These are phyloP conservation scores for Megatriorchis doriae DNA, from an alignment of 2,113 vertebrate species.

Conservation along the genomic window DNA sequence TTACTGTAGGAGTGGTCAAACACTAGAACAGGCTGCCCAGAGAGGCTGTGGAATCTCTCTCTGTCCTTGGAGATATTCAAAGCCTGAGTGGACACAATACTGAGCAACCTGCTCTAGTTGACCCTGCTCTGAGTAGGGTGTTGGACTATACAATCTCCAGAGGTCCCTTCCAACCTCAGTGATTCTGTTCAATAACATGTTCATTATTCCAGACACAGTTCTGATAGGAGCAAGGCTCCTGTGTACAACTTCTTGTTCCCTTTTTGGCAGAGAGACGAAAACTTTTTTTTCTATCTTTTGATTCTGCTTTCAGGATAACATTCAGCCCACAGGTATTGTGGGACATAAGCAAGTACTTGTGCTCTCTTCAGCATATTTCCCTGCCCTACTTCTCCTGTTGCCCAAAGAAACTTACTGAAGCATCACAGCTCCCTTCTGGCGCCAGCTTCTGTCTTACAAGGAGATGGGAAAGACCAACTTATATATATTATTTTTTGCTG, in stretches of 20 bases:
- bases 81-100: background rate
- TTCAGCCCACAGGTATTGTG: background rate
- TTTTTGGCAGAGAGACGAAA: background rate
- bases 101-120: background rate
- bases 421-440: background rate
- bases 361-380: background rate
- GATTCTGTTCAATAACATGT: background rate
- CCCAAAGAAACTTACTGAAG: background rate
- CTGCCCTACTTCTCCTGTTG: background rate
- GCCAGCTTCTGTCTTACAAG: background rate
- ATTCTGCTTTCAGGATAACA: background rate
- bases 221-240: background rate
- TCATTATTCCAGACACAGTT: background rate
- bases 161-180: background rate
- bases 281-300: background rate
- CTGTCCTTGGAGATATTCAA: background rate
- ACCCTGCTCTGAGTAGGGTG: background rate
- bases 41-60: background rate
- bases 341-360: background rate
- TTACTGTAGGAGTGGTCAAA: background rate
- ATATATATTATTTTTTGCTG: rapidly evolving
- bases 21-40: background rate
- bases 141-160: background rate
- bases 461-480: background rate
- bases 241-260: background rate